A percentile compares a stretch with the other conserved stretches of the same genome.
phyloP scores from a whole-genome alignment of 2,113 vertebrate species.

The Hoplias malabaricus region DNA sequence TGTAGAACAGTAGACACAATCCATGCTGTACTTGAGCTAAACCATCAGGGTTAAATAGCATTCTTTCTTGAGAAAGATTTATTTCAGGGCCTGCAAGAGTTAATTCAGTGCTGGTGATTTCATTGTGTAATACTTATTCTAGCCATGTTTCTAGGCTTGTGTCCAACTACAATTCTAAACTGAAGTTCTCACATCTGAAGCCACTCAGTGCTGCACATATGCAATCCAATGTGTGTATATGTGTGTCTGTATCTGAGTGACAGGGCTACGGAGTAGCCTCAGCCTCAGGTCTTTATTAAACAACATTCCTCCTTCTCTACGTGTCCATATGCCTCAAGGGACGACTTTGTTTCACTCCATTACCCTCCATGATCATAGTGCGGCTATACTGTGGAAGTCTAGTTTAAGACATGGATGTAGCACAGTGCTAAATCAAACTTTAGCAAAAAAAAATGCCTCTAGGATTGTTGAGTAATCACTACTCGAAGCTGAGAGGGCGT shows the following conservation, averaged over 20 bases:
- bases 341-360: constrained; percentile 43
- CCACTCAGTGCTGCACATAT: constrained; percentile 10
- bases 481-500: constrained; percentile 14
- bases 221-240: constrained; percentile 9
- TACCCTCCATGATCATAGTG: constrained; percentile 43
- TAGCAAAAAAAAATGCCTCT: constrained; percentile 13
- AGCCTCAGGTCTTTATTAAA: constrained; percentile 60
- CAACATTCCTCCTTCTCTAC: constrained; percentile 55
- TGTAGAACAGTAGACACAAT: not conserved
- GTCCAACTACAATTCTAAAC: constrained; percentile 27
- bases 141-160: constrained; percentile 4
- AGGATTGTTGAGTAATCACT: constrained; percentile 20
- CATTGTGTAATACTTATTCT: constrained; percentile 26
- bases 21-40: not conserved
- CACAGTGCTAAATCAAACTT: constrained; percentile 38
- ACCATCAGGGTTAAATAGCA: not conserved
- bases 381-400: constrained; percentile 41
- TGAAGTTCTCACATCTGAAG: constrained; percentile 44
- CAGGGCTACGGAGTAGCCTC: constrained; percentile 30
- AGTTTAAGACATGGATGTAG: constrained; percentile 35
- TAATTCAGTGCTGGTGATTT: not conserved
- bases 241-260: constrained; percentile 15
- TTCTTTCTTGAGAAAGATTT: not conserved
- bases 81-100: constrained; percentile 1
- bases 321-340: constrained; percentile 48